phyloP scores from a whole-genome alignment of 2,888 invertebrate genomes.

The Harmothoe impar region DNA sequence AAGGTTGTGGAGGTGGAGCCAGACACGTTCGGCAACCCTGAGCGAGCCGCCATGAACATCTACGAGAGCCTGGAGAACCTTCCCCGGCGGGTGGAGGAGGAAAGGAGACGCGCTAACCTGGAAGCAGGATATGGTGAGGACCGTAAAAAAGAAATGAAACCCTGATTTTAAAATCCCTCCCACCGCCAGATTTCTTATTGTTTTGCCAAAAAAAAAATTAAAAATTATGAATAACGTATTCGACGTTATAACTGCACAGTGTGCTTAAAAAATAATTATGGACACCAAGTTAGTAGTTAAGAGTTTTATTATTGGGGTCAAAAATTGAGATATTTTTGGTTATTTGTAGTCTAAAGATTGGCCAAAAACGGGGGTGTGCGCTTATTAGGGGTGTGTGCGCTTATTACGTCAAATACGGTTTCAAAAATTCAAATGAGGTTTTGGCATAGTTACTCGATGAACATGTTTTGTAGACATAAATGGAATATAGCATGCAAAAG shows the following conservation, averaged over 20 bases:
- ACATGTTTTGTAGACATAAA: not conserved
- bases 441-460: too few relatives aligned
- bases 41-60: constrained; percentile 10
- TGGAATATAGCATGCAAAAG: too few relatives aligned
- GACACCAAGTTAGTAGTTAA: not conserved
- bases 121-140: not conserved
- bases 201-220: not conserved
- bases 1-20: constrained; percentile 1
- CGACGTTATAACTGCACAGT: too few relatives aligned
- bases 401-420: too few relatives aligned
- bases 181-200: not conserved
- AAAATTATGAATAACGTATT: not conserved
- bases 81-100: not conserved
- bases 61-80: constrained; percentile 52
- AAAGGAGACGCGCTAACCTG: not conserved
- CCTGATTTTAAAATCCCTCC: not conserved
- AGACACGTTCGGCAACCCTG: not conserved
- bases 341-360: too few relatives aligned
- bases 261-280: too few relatives aligned
- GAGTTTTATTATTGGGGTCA: not conserved
- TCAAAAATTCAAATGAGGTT: too few relatives aligned
- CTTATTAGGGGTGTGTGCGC: too few relatives aligned
- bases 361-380: too few relatives aligned
- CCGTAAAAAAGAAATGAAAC: not conserved
- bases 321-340: too few relatives aligned